phyloP scores from a whole-genome alignment of 2,888 invertebrate species.

The Cartodere bifasciata region DNA sequence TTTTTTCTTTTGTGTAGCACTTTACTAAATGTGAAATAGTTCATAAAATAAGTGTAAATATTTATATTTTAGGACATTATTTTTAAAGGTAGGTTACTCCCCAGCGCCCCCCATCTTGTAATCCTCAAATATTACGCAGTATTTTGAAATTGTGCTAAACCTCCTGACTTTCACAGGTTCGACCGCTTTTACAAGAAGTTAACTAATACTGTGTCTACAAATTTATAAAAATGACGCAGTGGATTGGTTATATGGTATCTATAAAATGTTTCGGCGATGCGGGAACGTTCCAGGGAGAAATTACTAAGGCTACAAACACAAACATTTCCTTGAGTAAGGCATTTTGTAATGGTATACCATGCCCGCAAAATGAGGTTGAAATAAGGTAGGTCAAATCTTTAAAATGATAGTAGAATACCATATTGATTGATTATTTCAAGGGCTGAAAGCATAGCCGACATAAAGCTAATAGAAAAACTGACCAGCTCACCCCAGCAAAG shows the following conservation, averaged over 20 bases:
- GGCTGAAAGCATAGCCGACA: conserved; percentile 58
- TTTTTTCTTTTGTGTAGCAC: no score
- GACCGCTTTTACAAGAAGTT: no score
- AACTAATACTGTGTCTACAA: conserved; percentile 1
- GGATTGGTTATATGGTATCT: conserved; percentile 72
- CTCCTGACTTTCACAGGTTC: no score
- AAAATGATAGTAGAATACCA: no score
- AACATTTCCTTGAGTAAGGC: conserved; percentile 65
- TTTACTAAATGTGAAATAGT: no score
- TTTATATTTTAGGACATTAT: no score
- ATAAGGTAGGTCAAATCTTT: conserved; percentile 54
- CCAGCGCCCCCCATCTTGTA: no score
- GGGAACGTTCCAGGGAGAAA: conserved; percentile 72
- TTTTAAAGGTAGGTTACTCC: no score
- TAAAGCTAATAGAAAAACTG: conserved; percentile 60
- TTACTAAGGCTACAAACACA: conserved; percentile 56
- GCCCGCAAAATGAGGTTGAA: conserved; percentile 40
- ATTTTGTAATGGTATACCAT: conserved; percentile 68
- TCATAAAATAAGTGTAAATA: no score
- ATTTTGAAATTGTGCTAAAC: no score
- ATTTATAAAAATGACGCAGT: conserved; percentile 40
- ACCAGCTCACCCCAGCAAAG: conserved; percentile 31
- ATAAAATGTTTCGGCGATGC: conserved; percentile 66
- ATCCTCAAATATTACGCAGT: no score
- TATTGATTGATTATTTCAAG: conserved; percentile 33